These are phyloP conservation scores for Orthosia gracilis DNA, from an alignment of 2,888 invertebrate species.

Conservation along the genomic window DNA sequence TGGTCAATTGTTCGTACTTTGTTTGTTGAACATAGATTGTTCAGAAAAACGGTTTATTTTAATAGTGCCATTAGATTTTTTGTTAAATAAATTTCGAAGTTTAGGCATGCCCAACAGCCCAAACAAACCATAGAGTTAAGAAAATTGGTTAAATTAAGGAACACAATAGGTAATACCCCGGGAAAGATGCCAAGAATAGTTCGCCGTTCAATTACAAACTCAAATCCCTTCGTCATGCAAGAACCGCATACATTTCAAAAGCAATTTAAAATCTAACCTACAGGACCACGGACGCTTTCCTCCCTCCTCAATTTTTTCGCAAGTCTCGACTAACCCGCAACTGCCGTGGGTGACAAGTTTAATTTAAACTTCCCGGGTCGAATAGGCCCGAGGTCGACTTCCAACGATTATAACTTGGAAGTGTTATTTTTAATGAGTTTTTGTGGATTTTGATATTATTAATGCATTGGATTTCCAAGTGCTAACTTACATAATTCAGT, in stretches of 20 bases:
- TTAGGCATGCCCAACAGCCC: too few relatives aligned
- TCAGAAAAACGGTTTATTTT: too few relatives aligned
- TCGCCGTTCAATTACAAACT: neutral
- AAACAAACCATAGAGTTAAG: too few relatives aligned
- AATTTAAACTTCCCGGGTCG: constrained; percentile 87
- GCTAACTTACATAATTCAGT: constrained; percentile 69
- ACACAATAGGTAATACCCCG: neutral
- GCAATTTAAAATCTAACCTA: constrained; percentile 51
- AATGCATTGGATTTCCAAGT: constrained; percentile 77
- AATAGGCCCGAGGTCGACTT: constrained; percentile 77
- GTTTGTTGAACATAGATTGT: too few relatives aligned
- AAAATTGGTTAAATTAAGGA: neutral
- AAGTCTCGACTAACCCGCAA: constrained; percentile 66
- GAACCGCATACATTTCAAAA: constrained; percentile 18
- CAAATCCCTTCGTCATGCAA: neutral
- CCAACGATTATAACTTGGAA: constrained; percentile 86
- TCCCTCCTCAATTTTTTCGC: constrained; percentile 53
- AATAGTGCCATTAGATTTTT: too few relatives aligned
- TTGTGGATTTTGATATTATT: constrained; percentile 81
- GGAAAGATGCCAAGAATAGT: neutral
- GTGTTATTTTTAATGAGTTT: constrained; percentile 89
- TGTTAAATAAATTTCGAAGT: too few relatives aligned
- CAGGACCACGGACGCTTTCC: constrained; percentile 62
- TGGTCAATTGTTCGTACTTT: too few relatives aligned
- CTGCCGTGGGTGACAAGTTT: constrained; percentile 83